These are phyloP conservation scores for Diachrysia chrysitis DNA, from an alignment of 2,888 invertebrate species.

Conservation along the genomic window DNA sequence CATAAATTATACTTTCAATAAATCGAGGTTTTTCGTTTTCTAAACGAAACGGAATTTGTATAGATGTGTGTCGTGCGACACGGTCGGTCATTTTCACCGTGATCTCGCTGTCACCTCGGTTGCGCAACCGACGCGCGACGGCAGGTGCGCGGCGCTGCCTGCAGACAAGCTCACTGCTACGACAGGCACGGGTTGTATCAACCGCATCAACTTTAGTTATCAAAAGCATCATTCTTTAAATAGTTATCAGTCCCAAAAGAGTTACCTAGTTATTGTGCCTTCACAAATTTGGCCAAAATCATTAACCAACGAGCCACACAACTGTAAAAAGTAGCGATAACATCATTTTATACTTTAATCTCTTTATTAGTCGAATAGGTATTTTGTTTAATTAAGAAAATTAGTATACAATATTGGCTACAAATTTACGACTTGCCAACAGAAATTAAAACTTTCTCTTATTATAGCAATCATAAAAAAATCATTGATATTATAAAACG, in stretches of 20 bases:
- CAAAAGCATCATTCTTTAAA: background rate
- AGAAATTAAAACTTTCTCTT: slow-evolving; percentile 40
- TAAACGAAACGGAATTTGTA: slow-evolving; percentile 45
- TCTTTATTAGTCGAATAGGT: slow-evolving; percentile 31
- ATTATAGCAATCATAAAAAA: slow-evolving; percentile 35
- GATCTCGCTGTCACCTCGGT: slow-evolving; percentile 24
- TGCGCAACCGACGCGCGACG: slow-evolving; percentile 34
- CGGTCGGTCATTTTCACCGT: slow-evolving; percentile 29
- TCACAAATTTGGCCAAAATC: slow-evolving; percentile 13
- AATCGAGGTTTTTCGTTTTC: slow-evolving; percentile 40
- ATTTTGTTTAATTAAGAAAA: slow-evolving; percentile 42
- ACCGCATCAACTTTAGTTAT: background rate
- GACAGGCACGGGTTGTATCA: background rate
- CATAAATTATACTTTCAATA: slow-evolving; percentile 19
- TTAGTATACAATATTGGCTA: slow-evolving; percentile 26
- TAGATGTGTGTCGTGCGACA: slow-evolving; percentile 7
- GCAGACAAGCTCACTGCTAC: no score
- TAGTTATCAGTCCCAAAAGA: background rate
- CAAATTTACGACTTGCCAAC: slow-evolving; percentile 34
- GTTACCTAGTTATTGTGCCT: background rate
- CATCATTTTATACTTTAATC: slow-evolving; percentile 22
- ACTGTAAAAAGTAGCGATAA: slow-evolving; percentile 15
- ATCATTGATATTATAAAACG: slow-evolving; percentile 40
- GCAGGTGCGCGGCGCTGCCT: background rate
- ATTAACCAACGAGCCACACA: background rate